These are phyloP conservation scores for Cerastis leucographa DNA, from an alignment of 2,888 invertebrate species.

Conservation along the genomic window DNA sequence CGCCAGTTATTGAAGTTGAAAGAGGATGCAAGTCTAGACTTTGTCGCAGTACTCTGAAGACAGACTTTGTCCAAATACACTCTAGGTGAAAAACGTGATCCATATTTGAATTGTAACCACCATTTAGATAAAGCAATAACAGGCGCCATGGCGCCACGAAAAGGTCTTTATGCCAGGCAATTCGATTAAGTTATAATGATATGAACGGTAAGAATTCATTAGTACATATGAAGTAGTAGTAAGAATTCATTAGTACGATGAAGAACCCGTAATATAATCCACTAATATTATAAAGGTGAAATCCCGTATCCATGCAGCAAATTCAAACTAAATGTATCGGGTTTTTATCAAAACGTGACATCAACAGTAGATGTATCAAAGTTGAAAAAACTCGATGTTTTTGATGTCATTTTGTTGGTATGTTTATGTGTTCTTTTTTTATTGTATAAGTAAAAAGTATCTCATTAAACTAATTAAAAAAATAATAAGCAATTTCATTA, in stretches of 20 bases:
- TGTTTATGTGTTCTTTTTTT: slow-evolving; percentile 1
- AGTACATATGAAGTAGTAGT: too few relatives aligned
- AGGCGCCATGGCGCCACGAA: too few relatives aligned
- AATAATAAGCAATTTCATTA: too few relatives aligned
- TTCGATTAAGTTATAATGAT: too few relatives aligned
- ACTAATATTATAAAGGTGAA: neutral
- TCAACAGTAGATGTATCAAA: slow-evolving; percentile 15
- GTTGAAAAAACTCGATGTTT: slow-evolving; percentile 8
- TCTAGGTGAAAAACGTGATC: too few relatives aligned
- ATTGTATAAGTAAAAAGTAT: neutral
- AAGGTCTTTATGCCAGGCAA: too few relatives aligned
- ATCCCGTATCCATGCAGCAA: neutral
- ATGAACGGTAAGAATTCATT: too few relatives aligned
- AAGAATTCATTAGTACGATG: neutral
- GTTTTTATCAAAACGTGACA: slow-evolving; percentile 2
- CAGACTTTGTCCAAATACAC: too few relatives aligned
- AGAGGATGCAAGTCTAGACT: neutral
- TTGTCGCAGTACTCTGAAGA: too few relatives aligned
- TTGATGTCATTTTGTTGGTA: neutral
- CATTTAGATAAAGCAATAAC: too few relatives aligned
- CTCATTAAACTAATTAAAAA: too few relatives aligned
- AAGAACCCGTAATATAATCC: slow-evolving; percentile 5
- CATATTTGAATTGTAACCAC: too few relatives aligned
- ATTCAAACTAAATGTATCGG: slow-evolving; percentile 1
- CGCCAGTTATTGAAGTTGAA: slow-evolving; percentile 3